Evolutionary conservation across 1,140 invertebrate species (phyloP), one percentile per base, ranked within the genome.

Genomic region (Bradynema listronoti): DNA sequence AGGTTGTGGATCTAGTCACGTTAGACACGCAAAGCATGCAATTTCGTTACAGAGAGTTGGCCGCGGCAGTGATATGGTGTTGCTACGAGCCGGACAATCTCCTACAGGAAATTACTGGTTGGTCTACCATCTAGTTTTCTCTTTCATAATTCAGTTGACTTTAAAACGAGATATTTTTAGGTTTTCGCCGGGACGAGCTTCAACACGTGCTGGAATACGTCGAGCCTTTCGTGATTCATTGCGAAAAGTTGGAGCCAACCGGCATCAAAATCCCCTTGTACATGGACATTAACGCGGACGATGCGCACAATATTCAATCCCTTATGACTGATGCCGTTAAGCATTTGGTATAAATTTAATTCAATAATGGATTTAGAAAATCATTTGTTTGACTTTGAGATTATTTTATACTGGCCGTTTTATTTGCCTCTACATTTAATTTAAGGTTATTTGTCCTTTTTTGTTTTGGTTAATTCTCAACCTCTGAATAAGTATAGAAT

Each of bases 31-130:
- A 64, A 36, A 58, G 34, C 30, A 29, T 69, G 19, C 25, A 24
- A n/a, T 69, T 72, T 29, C 36, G 52, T 16, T 69, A 69, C 39
- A 69, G 67, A 42, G 69, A 72, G 30, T 42, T 69, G 39, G 68
- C 69, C 24, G 69, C 69, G 4, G 67, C 68, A 29, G 50, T 73
- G 19, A 34, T 69, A 19, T 54, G 66, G n/a, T 68, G 63, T 46
- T 53, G 63, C 27, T 69, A 68, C 49, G 65, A 73, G 45, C 69
- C 70, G 1, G 45, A 61, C 24, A 24, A 62, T 32, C 25, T 50
- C 22, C 49, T 69, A n/a, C 57, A 70, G 27, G 30, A 54, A 55
- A 50, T 72, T n/a, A 69, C 69, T 45, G 69, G 67, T 66, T 9
- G 30, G 2, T 41, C 16, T 33, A 14, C 7, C 11, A 5, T 61